Base-by-base conservation (phyloP, 2,888 invertebrate genomes). In the Muscina levida region DNA sequence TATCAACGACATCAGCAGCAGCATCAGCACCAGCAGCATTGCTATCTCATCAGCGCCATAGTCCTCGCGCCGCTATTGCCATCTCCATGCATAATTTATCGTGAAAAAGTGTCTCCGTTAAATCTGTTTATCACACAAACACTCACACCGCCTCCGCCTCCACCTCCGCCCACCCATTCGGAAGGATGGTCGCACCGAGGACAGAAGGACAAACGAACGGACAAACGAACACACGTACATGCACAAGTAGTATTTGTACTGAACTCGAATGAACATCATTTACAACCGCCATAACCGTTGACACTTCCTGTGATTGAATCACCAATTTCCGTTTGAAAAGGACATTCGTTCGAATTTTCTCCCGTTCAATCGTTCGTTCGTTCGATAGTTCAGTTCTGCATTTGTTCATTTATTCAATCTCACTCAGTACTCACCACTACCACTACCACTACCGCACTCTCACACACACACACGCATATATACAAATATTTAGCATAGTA, bases 231-330 rank as follows among this genome's bases (percentile, higher is more conserved):
- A 42, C 62, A 42, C 57, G 2, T 26, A 19, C 56, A 56, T n/a
- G 13, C 11, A 39, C 62, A 11, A n/a, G 10, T 22, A 8, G 53
- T 48, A 72, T 74, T 77, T 81, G 59, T 68, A 75, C 77, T 77
- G 74, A 77, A 75, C 74, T 74, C 77, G 77, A 71, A 73, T 62
- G 68, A 72, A 81, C 77, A 81, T 77, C 82, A 82, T 82, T 82
- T 78, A 81, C 79, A 75, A 83, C 83, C 82, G 82, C 82, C 82
- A 77, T 82, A 81, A 83, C 82, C 78, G 81, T 83, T 83, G 83
- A 83, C 82, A 82, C 83, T 83, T 83, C 83, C 83, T 83, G 83
- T 79, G 77, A 82, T 79, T 82, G 82, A 82, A 83, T 82, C 82
- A 78, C 82, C 83, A 83, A 82, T 83, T 83, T 83, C 83, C 83